phyloP scores from a whole-genome alignment of 2,113 vertebrate genomes.

The Phalacrocorax aristotelis region DNA sequence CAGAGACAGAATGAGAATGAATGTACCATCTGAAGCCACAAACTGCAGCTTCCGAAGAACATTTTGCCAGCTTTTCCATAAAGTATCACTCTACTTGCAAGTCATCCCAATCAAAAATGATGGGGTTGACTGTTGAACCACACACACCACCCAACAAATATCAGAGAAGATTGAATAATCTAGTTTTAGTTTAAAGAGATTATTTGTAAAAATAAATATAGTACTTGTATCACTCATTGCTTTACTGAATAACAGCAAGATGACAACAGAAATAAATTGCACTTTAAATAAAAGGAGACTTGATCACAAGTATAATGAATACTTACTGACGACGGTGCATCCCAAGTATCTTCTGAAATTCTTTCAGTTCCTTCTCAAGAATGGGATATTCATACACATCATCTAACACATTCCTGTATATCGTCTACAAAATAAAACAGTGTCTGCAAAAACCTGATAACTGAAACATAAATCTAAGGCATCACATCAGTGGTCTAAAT shows the following conservation, averaged over 20 bases:
- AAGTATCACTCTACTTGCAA: not conserved
- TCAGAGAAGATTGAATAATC: not conserved
- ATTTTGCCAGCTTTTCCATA: not conserved
- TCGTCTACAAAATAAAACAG: constrained; percentile 77
- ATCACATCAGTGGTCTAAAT: not conserved
- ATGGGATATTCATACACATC: constrained; percentile 92
- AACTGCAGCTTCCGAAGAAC: not conserved
- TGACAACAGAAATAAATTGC: not conserved
- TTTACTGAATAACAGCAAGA: not conserved
- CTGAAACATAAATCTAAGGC: not conserved
- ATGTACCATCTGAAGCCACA: not conserved
- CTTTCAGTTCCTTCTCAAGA: constrained; percentile 90
- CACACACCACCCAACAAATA: not conserved
- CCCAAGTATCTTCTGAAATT: constrained; percentile 90
- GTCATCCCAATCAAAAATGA: not conserved
- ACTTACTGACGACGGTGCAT: constrained; percentile 94
- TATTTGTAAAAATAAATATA: not conserved
- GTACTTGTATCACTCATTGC: not conserved
- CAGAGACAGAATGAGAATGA: not conserved
- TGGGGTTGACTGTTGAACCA: not conserved
- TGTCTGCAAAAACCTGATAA: not conserved
- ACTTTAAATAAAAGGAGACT: not conserved
- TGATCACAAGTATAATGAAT: not conserved
- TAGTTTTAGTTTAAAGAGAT: not conserved
- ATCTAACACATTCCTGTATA: constrained; percentile 90